Conservation (phyloP, 1,140 invertebrate species). For the Drosophila lacertosa region DNA sequence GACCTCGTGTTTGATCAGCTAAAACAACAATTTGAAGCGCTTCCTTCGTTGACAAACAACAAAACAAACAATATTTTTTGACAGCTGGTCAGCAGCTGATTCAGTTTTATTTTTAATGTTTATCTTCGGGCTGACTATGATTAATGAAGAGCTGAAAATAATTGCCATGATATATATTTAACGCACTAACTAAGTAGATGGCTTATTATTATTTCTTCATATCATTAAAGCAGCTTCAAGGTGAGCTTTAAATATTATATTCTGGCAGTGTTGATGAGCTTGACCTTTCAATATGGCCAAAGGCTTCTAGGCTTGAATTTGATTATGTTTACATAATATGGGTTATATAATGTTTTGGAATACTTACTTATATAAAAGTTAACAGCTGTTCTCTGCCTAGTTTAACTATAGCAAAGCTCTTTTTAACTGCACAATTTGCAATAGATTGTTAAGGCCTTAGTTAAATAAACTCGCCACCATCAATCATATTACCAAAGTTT, state of each 20-base stretch:
- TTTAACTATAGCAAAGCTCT: too few species aligned
- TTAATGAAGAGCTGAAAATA: constrained; percentile 42
- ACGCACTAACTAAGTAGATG: constrained; percentile 27
- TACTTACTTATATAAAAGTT: too few species aligned
- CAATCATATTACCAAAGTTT: not conserved
- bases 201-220: constrained; percentile 8
- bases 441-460: not conserved
- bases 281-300: constrained; percentile 26
- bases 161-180: constrained; percentile 40
- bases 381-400: too few species aligned
- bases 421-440: not conserved
- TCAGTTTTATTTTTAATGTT: constrained; percentile 11
- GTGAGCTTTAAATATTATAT: constrained; percentile 15
- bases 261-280: constrained; percentile 1
- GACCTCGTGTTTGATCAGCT: constrained; percentile 17
- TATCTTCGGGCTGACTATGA: constrained; percentile 11
- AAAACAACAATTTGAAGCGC: constrained; percentile 24
- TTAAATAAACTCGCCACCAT: not conserved
- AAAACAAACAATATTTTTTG: constrained; percentile 9
- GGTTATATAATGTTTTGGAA: too few species aligned
- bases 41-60: constrained; percentile 43
- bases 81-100: constrained; percentile 39
- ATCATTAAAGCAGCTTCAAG: constrained; percentile 41
- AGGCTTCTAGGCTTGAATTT: not conserved
- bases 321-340: not conserved